Evolutionary conservation across 1,140 invertebrate species (phyloP), one percentile per base, ranked within the genome.

Genomic region (Drosophila kohkoa): DNA sequence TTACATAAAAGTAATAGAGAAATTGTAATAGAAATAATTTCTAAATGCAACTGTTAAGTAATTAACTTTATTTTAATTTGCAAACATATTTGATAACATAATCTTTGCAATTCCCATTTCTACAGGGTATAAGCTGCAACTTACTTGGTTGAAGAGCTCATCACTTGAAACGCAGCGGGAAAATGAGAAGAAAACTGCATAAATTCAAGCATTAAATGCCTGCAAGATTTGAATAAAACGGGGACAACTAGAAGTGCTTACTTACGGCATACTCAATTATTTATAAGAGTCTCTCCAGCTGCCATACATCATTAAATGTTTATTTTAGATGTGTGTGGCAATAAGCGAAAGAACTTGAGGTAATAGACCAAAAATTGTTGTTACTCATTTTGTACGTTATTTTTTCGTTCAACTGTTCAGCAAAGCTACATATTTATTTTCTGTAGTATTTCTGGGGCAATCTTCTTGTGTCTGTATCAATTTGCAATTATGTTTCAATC

Each of bases 401-500:
- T 81, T 75, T 76, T 65, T 71, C 66, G 45, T 7, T 58, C n/a
- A 41, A 54, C 35, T 48, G 7, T 0, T 46, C 15, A 15, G 45
- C 15, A 25, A 25, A 25, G 20, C 20, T 25, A 25, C 20, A 25
- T 63, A 77, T 80, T 79, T 80, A 80, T 55, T 52, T 80, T 79
- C 77, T 59, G 32, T 5, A 20, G 5, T 32, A 25, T 57, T 30
- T 13, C n/a, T 32, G 30, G 71, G 64, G 38, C 77, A 71, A 80
- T 81, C 80, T 80, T 76, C 72, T 69, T 46, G 54, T 38, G 32
- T 46, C 78, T 79, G 66, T 72, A 79, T 82, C 79, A 75, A 79
- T 82, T 82, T 67, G 81, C 81, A 85, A 85, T 82, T 73, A 86
- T 79, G 66, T 86, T 86, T 81, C 78, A 86, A 86, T 86, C 78